A percentile compares a stretch with the other conserved stretches of the same genome.
These are phyloP conservation scores for Serrognathus titanus DNA, from an alignment of 2,888 invertebrate species.

Conservation along the genomic window DNA sequence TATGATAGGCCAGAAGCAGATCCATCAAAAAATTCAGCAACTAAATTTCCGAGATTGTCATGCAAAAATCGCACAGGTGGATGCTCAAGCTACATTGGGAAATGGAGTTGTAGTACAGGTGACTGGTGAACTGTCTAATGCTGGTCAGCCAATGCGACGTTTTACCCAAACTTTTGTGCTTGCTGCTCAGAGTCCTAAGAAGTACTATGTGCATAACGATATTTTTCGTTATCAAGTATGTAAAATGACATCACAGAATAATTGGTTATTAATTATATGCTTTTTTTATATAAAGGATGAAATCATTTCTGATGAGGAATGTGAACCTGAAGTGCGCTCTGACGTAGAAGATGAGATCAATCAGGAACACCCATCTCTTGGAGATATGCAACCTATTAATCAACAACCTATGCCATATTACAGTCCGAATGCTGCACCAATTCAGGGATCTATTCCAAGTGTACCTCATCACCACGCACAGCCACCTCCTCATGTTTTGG, in stretches of 20 bases:
- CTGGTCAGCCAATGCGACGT: conserved; percentile 93
- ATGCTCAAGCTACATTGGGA: conserved; percentile 90
- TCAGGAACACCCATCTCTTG: conserved; percentile 25
- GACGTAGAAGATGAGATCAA: conserved; percentile 64
- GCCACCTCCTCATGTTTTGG: conserved; percentile 37
- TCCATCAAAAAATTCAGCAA: conserved; percentile 93
- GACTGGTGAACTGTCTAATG: conserved; percentile 94
- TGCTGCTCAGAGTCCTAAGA: conserved; percentile 93
- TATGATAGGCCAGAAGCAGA: conserved; percentile 88
- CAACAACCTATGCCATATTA: conserved; percentile 39
- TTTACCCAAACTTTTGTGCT: conserved; percentile 98
- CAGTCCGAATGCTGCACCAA: conserved; percentile 34
- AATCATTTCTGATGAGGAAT: conserved; percentile 63
- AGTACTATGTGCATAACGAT: conserved; percentile 98
- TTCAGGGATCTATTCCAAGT: conserved; percentile 37
- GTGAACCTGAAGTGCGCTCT: conserved; percentile 54
- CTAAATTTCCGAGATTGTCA: conserved; percentile 95
- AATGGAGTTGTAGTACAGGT: conserved; percentile 97
- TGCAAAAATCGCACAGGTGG: conserved; percentile 96
- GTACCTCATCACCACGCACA: conserved; percentile 40
- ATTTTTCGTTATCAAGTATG: conserved; percentile 94
- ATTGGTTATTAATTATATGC: conserved; percentile 49
- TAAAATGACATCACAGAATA: neutral
- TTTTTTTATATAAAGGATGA: conserved; percentile 47
- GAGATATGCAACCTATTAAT: conserved; percentile 29